These are phyloP conservation scores for Alauda arvensis DNA, from an alignment of 2,797 vertebrate genomes.

Conservation along the genomic window DNA sequence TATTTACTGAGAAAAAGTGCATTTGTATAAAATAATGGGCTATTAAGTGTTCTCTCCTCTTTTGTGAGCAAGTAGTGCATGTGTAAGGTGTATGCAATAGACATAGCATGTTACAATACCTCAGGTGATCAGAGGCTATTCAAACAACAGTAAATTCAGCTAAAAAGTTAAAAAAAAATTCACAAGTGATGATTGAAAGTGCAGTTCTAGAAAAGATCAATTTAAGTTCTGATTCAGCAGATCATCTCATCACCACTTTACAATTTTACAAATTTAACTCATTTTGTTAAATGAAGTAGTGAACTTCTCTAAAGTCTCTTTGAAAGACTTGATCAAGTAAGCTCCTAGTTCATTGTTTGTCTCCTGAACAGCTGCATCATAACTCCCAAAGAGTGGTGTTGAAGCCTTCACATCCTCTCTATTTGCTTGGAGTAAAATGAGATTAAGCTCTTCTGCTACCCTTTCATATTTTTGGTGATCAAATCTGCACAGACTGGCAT, in stretches of 20 bases:
- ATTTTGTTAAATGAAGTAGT: conserved; percentile 65
- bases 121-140: background rate
- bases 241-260: background rate
- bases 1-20: background rate
- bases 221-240: background rate
- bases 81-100: background rate
- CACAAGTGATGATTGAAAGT: background rate
- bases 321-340: conserved; percentile 86
- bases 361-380: conserved; percentile 89
- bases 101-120: background rate
- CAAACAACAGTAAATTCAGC: background rate
- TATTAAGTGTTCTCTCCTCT: background rate
- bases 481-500: conserved; percentile 75
- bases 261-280: conserved; percentile 39
- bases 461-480: conserved; percentile 80
- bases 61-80: background rate
- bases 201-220: background rate
- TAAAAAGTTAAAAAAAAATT: background rate
- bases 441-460: conserved; percentile 73
- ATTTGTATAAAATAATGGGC: background rate
- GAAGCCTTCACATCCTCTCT: conserved; percentile 80
- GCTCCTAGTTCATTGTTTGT: conserved; percentile 88
- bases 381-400: conserved; percentile 85
- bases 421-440: conserved; percentile 78
- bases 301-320: conserved; percentile 81